Evolutionary conservation across 2,888 invertebrate genomes (phyloP).

Genomic region (Eristalis intricaria): DNA sequence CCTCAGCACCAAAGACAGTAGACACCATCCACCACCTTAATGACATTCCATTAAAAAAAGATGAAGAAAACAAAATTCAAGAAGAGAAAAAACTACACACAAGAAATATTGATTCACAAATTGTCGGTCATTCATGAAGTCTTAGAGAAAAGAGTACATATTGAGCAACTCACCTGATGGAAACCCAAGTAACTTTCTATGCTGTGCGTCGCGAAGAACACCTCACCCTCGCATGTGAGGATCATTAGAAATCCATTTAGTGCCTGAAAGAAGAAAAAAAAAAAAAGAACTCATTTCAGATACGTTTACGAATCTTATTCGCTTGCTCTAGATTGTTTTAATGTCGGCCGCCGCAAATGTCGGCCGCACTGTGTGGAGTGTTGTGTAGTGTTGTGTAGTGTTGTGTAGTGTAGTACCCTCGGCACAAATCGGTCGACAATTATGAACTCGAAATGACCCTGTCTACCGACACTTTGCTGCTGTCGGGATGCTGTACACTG

Average conservation of each 20-base stretch:
- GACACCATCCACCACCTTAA: not conserved
- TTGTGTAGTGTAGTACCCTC: not conserved
- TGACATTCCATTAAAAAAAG: slow-evolving; percentile 23
- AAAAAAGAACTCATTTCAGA: slow-evolving; percentile 26
- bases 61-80: not conserved
- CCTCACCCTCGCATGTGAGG: slow-evolving; percentile 99
- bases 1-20: not conserved
- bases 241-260: slow-evolving; percentile 99
- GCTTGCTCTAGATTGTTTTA: slow-evolving; percentile 68
- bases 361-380: not conserved
- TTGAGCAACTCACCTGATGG: slow-evolving; percentile 92
- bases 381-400: too few relatives aligned
- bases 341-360: slow-evolving; percentile 42
- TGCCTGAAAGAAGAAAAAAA: slow-evolving; percentile 86
- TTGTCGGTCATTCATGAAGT: slow-evolving; percentile 48
- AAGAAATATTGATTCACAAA: slow-evolving; percentile 44
- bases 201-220: slow-evolving; percentile 99
- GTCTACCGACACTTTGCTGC: slow-evolving; percentile 54
- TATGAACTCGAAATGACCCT: slow-evolving; percentile 51
- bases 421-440: slow-evolving; percentile 48
- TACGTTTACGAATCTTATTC: slow-evolving; percentile 20
- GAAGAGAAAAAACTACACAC: not conserved
- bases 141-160: not conserved
- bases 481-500: slow-evolving; percentile 31
- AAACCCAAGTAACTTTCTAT: slow-evolving; percentile 99